phyloP scores from a whole-genome alignment of 2,113 vertebrate species.

The Perca fluviatilis region DNA sequence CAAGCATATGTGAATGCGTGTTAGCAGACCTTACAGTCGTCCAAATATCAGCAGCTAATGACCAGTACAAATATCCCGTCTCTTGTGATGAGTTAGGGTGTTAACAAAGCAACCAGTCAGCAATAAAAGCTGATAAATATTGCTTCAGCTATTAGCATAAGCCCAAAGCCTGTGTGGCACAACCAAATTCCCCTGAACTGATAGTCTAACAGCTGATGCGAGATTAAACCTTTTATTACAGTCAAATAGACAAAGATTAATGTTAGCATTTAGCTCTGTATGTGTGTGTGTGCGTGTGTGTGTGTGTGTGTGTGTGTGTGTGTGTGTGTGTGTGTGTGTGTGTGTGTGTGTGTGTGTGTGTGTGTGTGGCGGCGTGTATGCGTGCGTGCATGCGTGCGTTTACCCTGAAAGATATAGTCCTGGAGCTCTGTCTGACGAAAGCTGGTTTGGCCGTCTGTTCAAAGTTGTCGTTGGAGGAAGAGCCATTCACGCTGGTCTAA shows the following conservation, averaged over 20 bases:
- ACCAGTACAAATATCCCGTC: neutral
- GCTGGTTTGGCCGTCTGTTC: slow-evolving; percentile 80
- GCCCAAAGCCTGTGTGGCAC: slow-evolving; percentile 1
- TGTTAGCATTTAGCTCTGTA: neutral
- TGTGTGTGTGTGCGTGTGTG: neutral
- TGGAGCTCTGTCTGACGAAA: slow-evolving; percentile 86
- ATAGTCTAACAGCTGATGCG: slow-evolving; percentile 18
- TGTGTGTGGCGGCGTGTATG: slow-evolving; percentile 42
- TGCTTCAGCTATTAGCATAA: slow-evolving; percentile 31
- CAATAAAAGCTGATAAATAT: slow-evolving; percentile 33
- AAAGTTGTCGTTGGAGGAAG: slow-evolving; percentile 48
- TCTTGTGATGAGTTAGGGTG: slow-evolving; percentile 5
- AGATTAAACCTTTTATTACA: slow-evolving; percentile 56
- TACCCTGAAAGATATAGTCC: slow-evolving; percentile 93
- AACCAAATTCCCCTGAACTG: slow-evolving; percentile 61
- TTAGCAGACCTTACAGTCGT: neutral
- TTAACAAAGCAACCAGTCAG: slow-evolving; percentile 52
- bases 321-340: slow-evolving; percentile 19
- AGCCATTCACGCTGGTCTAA: slow-evolving; percentile 60
- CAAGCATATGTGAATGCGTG: neutral
- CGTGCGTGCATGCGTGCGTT: slow-evolving; percentile 55
- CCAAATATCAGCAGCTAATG: slow-evolving; percentile 2
- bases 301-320: slow-evolving; percentile 16
- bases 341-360: slow-evolving; percentile 12
- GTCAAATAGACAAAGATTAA: slow-evolving; percentile 60